Evolutionary conservation across 2,888 invertebrate genomes (phyloP), one percentile per base, ranked within the genome.

Genomic region (Drosophila emarginata): DNA sequence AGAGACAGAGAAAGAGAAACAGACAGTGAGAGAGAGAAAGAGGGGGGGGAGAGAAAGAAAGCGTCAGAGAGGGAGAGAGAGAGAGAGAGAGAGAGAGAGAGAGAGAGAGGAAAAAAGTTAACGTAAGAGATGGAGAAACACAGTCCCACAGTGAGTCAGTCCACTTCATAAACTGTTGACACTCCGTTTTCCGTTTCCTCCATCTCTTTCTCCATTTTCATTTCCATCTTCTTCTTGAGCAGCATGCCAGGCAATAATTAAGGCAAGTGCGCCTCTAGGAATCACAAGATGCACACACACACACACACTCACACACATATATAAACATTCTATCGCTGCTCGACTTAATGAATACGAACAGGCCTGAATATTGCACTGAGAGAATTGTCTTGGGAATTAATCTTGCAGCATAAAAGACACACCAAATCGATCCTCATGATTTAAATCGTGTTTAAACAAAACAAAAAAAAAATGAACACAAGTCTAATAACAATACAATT

Each of bases 271-370:
- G 73, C 77, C 65, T 74, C 64, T 72, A 66, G 63, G 67, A 68
- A 62, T 72, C 72, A 63, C 72, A 72, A 74, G 73, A 64, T 60
- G 56, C 60, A 78, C 67, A 63, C 63, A 56, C 67, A 21, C 56
- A 15, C 61, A 14, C 51, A 11, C 54, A 57, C 51, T 56, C 32
- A 50, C 23, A 53, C 50, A 39, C 45, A 14, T 36, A 58, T 50
- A 28, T 53, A 60, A 32, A 72, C 37, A 67, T 45, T 45, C 53
- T 50, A 45, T 56, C 58, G 40, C 63, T 77, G 80, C 78, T 86
- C 84, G 84, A 78, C 73, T 85, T 85, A 85, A 85, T 85, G 84
- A 85, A 84, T 85, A 75, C 75, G 71, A 72, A 73, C 69, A 72
- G 61, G 69, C 75, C 65, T 56, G 54, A 40, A 36, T 52, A 18